A percentile compares a stretch with the other conserved stretches of the same genome.
These are phyloP conservation scores for Archips crataeganus DNA, from an alignment of 2,888 invertebrate species.

Conservation along the genomic window DNA sequence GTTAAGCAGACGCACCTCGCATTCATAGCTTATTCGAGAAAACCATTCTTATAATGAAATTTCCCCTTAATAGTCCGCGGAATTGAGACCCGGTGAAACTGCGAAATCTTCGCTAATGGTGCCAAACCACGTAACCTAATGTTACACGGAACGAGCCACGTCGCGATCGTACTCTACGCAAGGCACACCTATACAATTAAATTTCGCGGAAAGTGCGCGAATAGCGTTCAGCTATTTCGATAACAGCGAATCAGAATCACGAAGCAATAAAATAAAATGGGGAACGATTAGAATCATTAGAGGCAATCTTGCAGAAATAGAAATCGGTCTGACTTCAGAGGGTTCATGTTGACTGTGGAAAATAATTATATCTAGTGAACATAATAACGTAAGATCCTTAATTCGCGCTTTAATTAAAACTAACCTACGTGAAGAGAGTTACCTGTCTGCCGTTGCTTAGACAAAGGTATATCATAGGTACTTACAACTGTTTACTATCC, in stretches of 20 bases:
- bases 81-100: conserved; percentile 73
- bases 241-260: conserved; percentile 48
- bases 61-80: conserved; percentile 71
- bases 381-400: no score
- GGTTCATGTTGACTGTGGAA: neutral
- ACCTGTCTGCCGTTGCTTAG: neutral
- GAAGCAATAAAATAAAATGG: conserved; percentile 56
- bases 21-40: conserved; percentile 68
- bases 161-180: conserved; percentile 45
- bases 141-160: conserved; percentile 53
- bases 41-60: conserved; percentile 78
- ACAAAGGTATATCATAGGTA: neutral
- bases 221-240: conserved; percentile 47
- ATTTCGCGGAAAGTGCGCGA: conserved; percentile 53
- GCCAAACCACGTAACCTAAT: conserved; percentile 72
- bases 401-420: no score
- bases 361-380: neutral
- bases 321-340: neutral
- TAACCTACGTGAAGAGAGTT: no score
- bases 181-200: conserved; percentile 47
- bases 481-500: conserved; percentile 3
- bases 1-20: conserved; percentile 59
- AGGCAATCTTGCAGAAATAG: conserved; percentile 27
- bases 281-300: conserved; percentile 51
- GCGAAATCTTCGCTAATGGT: conserved; percentile 75